Evolutionary conservation across 64 coral and sea anemone species (phyloP).

Genomic region (Stylophora pistillata): DNA sequence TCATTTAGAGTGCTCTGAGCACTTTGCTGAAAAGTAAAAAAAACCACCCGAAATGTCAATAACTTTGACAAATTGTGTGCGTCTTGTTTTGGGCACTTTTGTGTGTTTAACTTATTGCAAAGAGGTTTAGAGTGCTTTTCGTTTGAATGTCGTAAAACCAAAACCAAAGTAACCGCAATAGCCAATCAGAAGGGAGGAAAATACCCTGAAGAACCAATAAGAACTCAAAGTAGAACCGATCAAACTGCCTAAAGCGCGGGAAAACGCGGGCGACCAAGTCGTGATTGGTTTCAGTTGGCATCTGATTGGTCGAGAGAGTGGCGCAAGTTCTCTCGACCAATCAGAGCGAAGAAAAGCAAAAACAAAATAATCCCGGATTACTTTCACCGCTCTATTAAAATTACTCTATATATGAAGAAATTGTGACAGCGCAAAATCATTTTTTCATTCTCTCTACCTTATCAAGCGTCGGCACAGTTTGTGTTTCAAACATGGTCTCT

Average conservation of each 20-base stretch:
- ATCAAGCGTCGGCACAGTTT: slow-evolving; percentile 25
- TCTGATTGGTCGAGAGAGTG: too few relatives aligned
- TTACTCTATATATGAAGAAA: neutral
- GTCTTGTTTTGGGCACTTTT: neutral
- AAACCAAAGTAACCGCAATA: neutral
- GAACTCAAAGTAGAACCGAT: too few relatives aligned
- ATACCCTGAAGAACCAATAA: too few relatives aligned
- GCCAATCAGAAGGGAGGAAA: neutral
- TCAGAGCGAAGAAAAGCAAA: too few relatives aligned
- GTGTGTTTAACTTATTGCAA: neutral
- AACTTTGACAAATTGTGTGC: neutral
- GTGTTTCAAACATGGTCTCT: neutral
- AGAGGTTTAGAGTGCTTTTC: too few relatives aligned
- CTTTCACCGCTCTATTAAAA: neutral
- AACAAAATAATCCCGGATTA: too few relatives aligned
- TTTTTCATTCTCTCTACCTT: neutral
- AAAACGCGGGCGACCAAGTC: too few relatives aligned
- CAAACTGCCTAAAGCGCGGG: too few relatives aligned
- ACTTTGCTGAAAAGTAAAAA: slow-evolving; percentile 63
- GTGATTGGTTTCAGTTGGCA: too few relatives aligned
- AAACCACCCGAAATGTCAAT: neutral
- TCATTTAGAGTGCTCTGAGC: slow-evolving; percentile 78
- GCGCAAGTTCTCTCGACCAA: too few relatives aligned
- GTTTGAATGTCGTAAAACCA: too few relatives aligned
- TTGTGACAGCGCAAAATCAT: neutral